Percentiles rank a stretch among this genome's conserved stretches.
phyloP scores from a whole-genome alignment of 92 coral and sea anemone species.

The Desmophyllum pertusum region DNA sequence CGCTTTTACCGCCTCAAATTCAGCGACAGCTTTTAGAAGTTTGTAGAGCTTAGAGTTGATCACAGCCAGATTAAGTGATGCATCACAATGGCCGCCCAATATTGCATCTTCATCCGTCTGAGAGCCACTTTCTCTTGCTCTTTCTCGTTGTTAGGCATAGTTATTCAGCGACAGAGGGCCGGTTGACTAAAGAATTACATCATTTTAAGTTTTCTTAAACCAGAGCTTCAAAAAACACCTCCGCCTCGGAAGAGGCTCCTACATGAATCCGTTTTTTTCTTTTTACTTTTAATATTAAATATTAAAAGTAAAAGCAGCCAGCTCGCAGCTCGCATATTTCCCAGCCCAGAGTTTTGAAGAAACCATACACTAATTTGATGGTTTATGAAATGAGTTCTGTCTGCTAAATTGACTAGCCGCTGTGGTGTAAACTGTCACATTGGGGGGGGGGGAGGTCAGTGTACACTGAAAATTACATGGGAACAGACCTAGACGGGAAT shows the following conservation, averaged over 20 bases:
- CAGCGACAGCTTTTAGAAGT: not conserved
- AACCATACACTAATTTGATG: no score
- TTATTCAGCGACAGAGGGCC: not conserved
- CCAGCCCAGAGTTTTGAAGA: no score
- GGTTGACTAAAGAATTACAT: not conserved
- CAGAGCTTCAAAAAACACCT: not conserved
- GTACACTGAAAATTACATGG: no score
- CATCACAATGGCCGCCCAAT: not conserved
- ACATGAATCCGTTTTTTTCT: not conserved
- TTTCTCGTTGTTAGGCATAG: not conserved
- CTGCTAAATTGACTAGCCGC: no score
- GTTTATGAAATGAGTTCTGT: no score
- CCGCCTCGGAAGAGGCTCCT: no score
- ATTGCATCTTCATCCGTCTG: not conserved
- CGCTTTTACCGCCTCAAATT: not conserved
- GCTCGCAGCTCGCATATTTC: no score
- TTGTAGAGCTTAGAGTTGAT: not conserved
- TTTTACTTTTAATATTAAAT: no score
- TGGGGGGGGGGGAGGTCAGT: no score
- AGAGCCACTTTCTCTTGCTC: not conserved
- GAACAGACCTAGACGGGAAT: no score
- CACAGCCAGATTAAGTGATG: not conserved
- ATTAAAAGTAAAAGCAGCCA: no score
- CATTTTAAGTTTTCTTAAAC: not conserved
- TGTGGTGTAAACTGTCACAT: no score